Evolutionary conservation across 2,888 invertebrate genomes (phyloP).

Genomic region (Stratiomys singularior): DNA sequence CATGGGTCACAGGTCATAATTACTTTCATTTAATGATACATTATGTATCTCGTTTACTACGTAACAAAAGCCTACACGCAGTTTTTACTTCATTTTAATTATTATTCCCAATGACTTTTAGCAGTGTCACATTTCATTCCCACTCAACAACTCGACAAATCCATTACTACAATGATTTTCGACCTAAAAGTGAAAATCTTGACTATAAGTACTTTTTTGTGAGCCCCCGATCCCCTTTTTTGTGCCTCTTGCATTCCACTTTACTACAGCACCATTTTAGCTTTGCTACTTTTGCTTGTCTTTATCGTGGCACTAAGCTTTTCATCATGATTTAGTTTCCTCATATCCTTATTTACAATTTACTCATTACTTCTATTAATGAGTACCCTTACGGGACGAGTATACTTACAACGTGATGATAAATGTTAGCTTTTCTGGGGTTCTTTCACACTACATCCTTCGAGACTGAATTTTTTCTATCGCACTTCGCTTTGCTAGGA

Average conservation of each 20-base stretch:
- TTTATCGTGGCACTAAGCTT: not conserved
- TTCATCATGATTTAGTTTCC: conserved; percentile 25
- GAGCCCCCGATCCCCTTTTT: no score
- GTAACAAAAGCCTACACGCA: no score
- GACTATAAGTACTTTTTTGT: no score
- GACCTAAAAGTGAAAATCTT: not conserved
- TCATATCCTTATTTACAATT: conserved; percentile 36
- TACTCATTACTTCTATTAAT: conserved; percentile 39
- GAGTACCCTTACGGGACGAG: conserved; percentile 26
- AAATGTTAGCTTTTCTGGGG: conserved; percentile 11
- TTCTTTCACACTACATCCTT: not conserved
- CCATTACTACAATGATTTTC: not conserved
- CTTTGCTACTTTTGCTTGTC: no score
- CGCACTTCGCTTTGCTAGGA: not conserved
- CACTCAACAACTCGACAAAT: not conserved
- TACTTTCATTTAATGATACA: no score
- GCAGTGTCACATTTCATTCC: not conserved
- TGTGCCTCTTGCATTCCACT: no score
- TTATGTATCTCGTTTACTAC: no score
- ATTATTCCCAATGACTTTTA: no score
- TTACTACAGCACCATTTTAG: no score
- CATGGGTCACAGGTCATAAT: no score
- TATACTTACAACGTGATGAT: conserved; percentile 26
- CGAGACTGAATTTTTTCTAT: not conserved
- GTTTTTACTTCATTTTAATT: no score